These are phyloP conservation scores for Meiosimyza decipiens DNA, from an alignment of 2,888 invertebrate genomes.

Conservation along the genomic window DNA sequence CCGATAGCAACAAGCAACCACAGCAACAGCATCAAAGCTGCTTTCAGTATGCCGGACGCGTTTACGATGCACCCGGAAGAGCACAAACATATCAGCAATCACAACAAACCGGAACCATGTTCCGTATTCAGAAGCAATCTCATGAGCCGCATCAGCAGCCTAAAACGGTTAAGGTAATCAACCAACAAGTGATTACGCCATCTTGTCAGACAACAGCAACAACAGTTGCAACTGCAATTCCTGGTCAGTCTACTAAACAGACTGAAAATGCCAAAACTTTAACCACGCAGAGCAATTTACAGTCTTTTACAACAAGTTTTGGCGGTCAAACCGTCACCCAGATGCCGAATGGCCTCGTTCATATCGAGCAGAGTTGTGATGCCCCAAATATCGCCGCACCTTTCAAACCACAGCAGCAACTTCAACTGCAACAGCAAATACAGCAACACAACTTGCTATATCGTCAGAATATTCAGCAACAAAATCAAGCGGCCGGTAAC, in stretches of 20 bases:
- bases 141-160: constrained; percentile 37
- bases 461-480: constrained; percentile 48
- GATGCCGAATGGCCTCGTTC: constrained; percentile 54
- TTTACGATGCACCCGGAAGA: too few relatives aligned
- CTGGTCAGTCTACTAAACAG: constrained; percentile 26
- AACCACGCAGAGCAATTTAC: constrained; percentile 21
- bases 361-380: constrained; percentile 52
- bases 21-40: constrained; percentile 29
- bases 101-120: constrained; percentile 36
- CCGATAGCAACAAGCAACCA: constrained; percentile 8
- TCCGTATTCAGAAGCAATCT: constrained; percentile 34
- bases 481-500: constrained; percentile 49
- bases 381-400: constrained; percentile 24
- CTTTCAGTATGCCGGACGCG: constrained; percentile 8
- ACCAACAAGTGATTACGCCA: constrained; percentile 40
- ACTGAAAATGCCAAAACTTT: constrained; percentile 19
- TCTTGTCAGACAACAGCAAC: constrained; percentile 41
- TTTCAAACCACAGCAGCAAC: constrained; percentile 51
- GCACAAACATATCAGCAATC: constrained; percentile 32
- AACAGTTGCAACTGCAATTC: neutral
- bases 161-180: constrained; percentile 22
- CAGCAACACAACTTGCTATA: constrained; percentile 55
- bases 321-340: constrained; percentile 55
- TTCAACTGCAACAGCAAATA: constrained; percentile 55
- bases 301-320: constrained; percentile 47